Evolutionary conservation across 2,113 vertebrate genomes (phyloP), one percentile per base, ranked within the genome.

Genomic region (Pan paniscus): DNA sequence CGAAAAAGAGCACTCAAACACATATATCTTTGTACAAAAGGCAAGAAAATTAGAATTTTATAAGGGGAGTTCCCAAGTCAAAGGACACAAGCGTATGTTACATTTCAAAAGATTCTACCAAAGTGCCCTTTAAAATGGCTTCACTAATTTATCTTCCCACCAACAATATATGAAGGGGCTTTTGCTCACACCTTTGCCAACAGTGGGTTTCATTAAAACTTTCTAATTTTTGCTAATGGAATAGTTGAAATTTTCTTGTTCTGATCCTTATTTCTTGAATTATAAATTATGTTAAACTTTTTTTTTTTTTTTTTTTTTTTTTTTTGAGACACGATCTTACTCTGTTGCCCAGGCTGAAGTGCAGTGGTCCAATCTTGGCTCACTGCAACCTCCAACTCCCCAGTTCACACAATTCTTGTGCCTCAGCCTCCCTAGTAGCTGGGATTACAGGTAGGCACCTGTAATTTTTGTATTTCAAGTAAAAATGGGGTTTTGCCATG

Each of bases 201-300:
- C 5, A 16, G 14, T 93, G 40, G 2, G 7, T 76, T 82, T 93
- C 82, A 75, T 57, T 20, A 82, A 9, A 94, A 43, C 38, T 61
- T 38, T 70, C 68, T 82, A 90, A 94, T 50, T 90, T 89, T 89
- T 89, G 27, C 57, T 86, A 90, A 30, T 89, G 43, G 38, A 5
- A 81, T 87, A 72, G 22, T 50, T 68, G 3, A 81, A 93, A 32
- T 38, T 11, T 72, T 32, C 46, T 1, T 22, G 30, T 94, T 79
- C 92, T 52, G 32, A 91, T 85, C 30, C 27, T 35, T 30, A 78
- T 88, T 95, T 92, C 55, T 89, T 96, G 20, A 88, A 73, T 89
- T 91, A 82, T 59, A 94, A 86, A 48, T 87, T 8, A 92, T 73
- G 25, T 84, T 90, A 68, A 73, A 67, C 10, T 14, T 85, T 0